Base-by-base conservation (phyloP, 1,140 invertebrate species). In the Brachystomella parvula region DNA sequence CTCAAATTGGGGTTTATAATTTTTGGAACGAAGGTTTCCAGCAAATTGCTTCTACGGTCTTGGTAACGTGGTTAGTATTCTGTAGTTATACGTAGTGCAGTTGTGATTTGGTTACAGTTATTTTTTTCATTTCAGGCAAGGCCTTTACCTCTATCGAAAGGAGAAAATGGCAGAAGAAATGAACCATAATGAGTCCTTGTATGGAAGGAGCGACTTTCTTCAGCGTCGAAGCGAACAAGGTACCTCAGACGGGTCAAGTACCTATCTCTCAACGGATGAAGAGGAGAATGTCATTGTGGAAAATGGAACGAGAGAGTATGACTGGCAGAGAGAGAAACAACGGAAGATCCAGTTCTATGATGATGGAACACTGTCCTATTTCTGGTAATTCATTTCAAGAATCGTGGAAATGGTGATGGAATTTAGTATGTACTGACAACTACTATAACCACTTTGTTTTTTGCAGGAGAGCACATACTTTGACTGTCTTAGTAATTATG, bases 331-430 rank as follows among this genome's bases (percentile, higher is more conserved):
- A 49, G 80, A 83, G 61, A 73, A 73, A 61, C 76, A 77, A 32
- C 76, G 76, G 62, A 74, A 76, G 44, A 77, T 77, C 53, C 75
- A 78, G 39, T 77, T 82, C 65, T 80, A 74, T 69, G 82, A 83
- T 76, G 82, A 83, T 79, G 82, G 82, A 49, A 82, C 82, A 24
- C 77, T 81, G 75, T 78, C 81, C 3, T 83, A 78, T 71, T 82
- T 83, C 70, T 83, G 82, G 82, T 83, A 71, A 76, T 44, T 12
- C 9, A 9, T 44, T 44, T 9, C 24, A n/a, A n/a, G n/a, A n/a
- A 17, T 15, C 24, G 49, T 6, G 24, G 21, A 15, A 19, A 26
- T 17, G 24, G 12, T 53, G 49, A 53, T 53, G 24, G 21, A 53
- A 53, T 53, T 12, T 24, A 39, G 19, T 9, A 39, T 39, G 35